Conservation (phyloP, 2,888 invertebrate species). For the Abrostola triplasia region DNA sequence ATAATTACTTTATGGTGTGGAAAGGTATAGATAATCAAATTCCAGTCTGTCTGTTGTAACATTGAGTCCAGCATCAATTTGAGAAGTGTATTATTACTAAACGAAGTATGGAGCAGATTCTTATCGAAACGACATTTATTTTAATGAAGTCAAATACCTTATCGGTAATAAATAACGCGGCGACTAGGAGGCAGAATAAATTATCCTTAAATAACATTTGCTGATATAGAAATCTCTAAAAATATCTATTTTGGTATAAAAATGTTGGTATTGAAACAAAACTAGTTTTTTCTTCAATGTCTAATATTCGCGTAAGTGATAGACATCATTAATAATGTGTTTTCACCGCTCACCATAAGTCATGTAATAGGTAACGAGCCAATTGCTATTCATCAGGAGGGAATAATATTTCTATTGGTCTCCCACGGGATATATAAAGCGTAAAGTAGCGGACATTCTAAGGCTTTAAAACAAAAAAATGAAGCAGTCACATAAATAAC, state of each 20-base stretch:
- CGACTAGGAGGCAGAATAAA: constrained; percentile 19
- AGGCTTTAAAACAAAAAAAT: background rate
- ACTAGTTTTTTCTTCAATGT: too few relatives aligned
- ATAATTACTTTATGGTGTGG: too few relatives aligned
- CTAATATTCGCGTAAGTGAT: too few relatives aligned
- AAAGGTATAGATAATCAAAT: too few relatives aligned
- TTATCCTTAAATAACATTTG: constrained; percentile 19
- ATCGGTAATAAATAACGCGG: constrained; percentile 11
- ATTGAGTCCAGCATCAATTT: too few relatives aligned
- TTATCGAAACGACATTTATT: constrained; percentile 21
- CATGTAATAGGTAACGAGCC: too few relatives aligned
- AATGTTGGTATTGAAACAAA: background rate
- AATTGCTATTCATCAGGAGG: too few relatives aligned
- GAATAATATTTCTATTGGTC: too few relatives aligned
- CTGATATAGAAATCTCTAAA: constrained; percentile 6
- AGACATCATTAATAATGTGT: too few relatives aligned
- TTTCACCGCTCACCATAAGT: too few relatives aligned
- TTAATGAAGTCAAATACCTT: constrained; percentile 23
- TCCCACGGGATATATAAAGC: too few relatives aligned
- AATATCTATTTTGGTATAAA: constrained; percentile 5
- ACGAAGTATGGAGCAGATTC: background rate
- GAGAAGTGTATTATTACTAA: too few relatives aligned
- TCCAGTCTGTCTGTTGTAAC: background rate
- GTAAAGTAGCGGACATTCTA: background rate
- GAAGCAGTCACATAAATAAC: background rate